Evolutionary conservation across 2,797 vertebrate genomes (phyloP).

Genomic region (Pseudochromis fuscus): DNA sequence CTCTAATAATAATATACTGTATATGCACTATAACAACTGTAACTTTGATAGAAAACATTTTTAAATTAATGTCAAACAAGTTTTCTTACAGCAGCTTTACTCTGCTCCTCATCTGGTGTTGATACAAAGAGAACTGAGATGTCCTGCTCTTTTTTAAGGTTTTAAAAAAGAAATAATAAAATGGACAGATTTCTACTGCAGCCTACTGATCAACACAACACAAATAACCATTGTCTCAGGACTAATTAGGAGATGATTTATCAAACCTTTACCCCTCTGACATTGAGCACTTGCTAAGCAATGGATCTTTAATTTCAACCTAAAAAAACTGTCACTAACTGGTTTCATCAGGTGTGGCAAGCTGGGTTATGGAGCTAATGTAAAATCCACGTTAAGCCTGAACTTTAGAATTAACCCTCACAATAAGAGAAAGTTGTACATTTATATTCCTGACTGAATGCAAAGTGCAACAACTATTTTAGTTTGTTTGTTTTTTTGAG

Average conservation of each 20-base stretch:
- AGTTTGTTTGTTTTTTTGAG: not conserved
- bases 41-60: no score
- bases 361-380: not conserved
- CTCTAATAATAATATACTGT: slow-evolving; percentile 14
- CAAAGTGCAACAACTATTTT: not conserved
- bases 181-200: no score
- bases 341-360: not conserved
- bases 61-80: not conserved
- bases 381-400: not conserved
- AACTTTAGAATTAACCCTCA: not conserved
- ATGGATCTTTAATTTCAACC: not conserved
- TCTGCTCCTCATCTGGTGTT: not conserved
- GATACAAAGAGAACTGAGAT: no score
- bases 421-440: not conserved
- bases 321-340: not conserved
- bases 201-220: no score
- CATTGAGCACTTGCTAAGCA: not conserved
- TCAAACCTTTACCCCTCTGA: no score
- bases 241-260: no score
- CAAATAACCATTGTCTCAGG: no score
- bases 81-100: not conserved
- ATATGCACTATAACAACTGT: not conserved
- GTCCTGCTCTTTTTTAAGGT: no score
- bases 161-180: not conserved
- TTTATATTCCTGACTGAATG: not conserved